phyloP scores from a whole-genome alignment of 2,113 vertebrate species.

The Ondatra zibethicus region DNA sequence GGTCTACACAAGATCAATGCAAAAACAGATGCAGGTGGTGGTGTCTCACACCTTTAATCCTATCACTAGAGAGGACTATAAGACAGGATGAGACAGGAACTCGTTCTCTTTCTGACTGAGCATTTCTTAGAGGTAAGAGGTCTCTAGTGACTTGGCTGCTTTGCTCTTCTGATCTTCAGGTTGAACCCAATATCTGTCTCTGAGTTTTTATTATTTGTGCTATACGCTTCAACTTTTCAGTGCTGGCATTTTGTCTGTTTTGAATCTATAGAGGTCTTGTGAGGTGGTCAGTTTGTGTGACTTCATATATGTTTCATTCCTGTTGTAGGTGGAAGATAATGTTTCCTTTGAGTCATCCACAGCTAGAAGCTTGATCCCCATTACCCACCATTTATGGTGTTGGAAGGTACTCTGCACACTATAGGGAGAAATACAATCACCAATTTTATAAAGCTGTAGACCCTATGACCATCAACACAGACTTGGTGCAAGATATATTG shows the following conservation, averaged over 20 bases:
- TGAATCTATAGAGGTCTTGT: neutral
- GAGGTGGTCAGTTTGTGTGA: neutral
- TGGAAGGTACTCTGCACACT: neutral
- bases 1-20: too few species aligned
- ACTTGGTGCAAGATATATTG: too few species aligned
- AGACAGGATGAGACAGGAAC: too few species aligned
- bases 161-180: too few species aligned
- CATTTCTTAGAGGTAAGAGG: too few species aligned
- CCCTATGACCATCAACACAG: neutral
- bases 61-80: too few species aligned
- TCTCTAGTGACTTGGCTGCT: too few species aligned
- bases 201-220: too few species aligned
- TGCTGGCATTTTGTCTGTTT: neutral
- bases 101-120: too few species aligned
- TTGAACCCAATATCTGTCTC: too few species aligned
- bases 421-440: neutral
- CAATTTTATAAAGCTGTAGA: neutral
- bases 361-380: neutral
- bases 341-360: neutral
- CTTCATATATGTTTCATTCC: neutral
- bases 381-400: neutral
- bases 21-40: too few species aligned
- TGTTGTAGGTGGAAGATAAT: neutral
- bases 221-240: neutral
- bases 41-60: too few species aligned